Conservation (phyloP, 1,140 invertebrate species). For the Anagrus nilaparvatae region DNA sequence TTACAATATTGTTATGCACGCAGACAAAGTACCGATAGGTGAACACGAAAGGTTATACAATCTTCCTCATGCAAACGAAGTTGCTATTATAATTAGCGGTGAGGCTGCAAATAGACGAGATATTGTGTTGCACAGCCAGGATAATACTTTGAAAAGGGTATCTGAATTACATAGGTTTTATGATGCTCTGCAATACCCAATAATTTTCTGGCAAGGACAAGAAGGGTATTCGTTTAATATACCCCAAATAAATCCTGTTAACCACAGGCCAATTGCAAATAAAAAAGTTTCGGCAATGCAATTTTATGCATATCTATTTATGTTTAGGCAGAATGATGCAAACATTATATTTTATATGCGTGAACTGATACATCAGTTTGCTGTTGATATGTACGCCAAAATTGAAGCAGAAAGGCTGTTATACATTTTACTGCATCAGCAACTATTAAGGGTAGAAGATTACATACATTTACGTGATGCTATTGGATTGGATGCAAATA, state of each 20-base stretch:
- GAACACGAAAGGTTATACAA: no score
- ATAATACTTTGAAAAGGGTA: constrained; percentile 29
- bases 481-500: constrained; percentile 13
- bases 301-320: constrained; percentile 34
- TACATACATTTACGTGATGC: constrained; percentile 31
- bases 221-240: not conserved
- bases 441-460: constrained; percentile 36
- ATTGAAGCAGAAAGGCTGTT: constrained; percentile 37
- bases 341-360: constrained; percentile 13
- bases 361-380: constrained; percentile 28
- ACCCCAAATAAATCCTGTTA: no score
- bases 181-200: constrained; percentile 1
- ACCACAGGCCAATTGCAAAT: constrained; percentile 17
- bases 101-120: constrained; percentile 15
- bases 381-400: constrained; percentile 43
- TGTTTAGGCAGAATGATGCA: constrained; percentile 16
- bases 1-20: no score
- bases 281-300: constrained; percentile 29
- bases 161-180: not conserved
- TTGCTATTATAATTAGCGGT: no score
- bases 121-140: constrained; percentile 35
- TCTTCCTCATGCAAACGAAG: no score
- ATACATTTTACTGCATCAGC: constrained; percentile 38
- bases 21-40: no score
- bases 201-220: not conserved